Base-by-base conservation (phyloP, 2,797 vertebrate genomes). In the Erethizon dorsatum region DNA sequence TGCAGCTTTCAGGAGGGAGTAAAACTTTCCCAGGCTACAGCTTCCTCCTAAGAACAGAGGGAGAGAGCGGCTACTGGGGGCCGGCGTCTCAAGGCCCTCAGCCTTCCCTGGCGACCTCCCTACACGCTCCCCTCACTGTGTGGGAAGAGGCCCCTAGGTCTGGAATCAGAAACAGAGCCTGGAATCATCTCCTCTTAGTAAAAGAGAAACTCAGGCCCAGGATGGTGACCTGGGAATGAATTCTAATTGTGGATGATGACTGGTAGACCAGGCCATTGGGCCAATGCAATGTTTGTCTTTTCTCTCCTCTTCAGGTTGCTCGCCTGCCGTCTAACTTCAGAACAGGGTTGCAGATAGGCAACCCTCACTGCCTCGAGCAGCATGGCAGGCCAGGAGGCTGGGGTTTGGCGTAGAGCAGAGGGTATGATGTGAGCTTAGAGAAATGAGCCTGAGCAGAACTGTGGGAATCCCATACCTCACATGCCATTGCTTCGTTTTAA, bases 21-120 rank as follows among this genome's bases (percentile, higher is more conserved):
- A 94, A 95, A 93, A 97, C 97, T 98, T 98, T 98, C 98, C 98
- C 98, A 98, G 98, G 98, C 96, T 97, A 79, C 45, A 94, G 96
- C 94, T 90, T 97, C 96, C 50, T 79, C 47, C 57, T n/a, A 56
- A 65, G 54, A 0, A n/a, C 9, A 41, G 59, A 67, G 22, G 12
- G 67, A 15, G 31, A 28, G 22, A 4, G 22, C 0, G 1, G 67
- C n/a, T 50, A 14, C 73, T 4, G 45, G 73, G 47, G 41, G 47
- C 47, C 11, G 1, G 1, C 3, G 78, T 75, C 90, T 84, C 65
- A 54, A 24, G 67, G 31, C 37, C 54, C 56, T 71, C 17, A 1
- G 5, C 31, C 54, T 31, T n/a, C 67, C 52, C 47, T 0, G 15
- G 28, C 6, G 4, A 73, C 71, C 50, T 75, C 22, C 52, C 73